These are phyloP conservation scores for Labroides dimidiatus DNA, from an alignment of 2,797 vertebrate species.

Conservation along the genomic window DNA sequence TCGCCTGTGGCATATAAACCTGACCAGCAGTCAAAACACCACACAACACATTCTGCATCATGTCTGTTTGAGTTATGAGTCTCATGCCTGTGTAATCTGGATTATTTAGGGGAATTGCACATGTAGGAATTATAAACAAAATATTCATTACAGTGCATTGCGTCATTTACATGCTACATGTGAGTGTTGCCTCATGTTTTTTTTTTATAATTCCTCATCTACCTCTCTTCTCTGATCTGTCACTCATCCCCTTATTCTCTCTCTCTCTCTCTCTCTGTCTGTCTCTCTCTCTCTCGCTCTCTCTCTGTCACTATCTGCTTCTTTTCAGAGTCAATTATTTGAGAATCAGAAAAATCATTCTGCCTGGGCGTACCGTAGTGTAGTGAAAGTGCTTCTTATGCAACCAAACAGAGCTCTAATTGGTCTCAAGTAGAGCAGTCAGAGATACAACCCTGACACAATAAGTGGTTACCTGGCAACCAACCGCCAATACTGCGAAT, in stretches of 20 bases:
- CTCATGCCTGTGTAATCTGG: slow-evolving; percentile 44
- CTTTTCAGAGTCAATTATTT: slow-evolving; percentile 41
- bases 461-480: slow-evolving; percentile 74
- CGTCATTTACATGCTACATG: slow-evolving; percentile 23
- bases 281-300: too few species aligned
- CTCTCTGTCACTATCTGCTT: slow-evolving; percentile 7
- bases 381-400: slow-evolving; percentile 49
- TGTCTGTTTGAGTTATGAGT: slow-evolving; percentile 45
- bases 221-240: background rate
- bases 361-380: slow-evolving; percentile 21
- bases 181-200: background rate
- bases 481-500: slow-evolving; percentile 52
- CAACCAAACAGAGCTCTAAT: slow-evolving; percentile 59
- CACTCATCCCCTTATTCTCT: slow-evolving; percentile 19
- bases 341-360: slow-evolving; percentile 58
- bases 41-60: slow-evolving; percentile 36
- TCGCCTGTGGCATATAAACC: slow-evolving; percentile 40
- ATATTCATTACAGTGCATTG: slow-evolving; percentile 36
- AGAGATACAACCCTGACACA: slow-evolving; percentile 34
- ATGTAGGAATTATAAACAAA: slow-evolving; percentile 39
- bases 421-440: slow-evolving; percentile 59
- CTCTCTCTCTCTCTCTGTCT: too few species aligned
- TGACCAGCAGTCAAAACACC: slow-evolving; percentile 36
- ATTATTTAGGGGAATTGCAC: slow-evolving; percentile 33
- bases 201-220: background rate